Base-by-base conservation (phyloP, 2,888 invertebrate genomes). In the Drosophila formosana region DNA sequence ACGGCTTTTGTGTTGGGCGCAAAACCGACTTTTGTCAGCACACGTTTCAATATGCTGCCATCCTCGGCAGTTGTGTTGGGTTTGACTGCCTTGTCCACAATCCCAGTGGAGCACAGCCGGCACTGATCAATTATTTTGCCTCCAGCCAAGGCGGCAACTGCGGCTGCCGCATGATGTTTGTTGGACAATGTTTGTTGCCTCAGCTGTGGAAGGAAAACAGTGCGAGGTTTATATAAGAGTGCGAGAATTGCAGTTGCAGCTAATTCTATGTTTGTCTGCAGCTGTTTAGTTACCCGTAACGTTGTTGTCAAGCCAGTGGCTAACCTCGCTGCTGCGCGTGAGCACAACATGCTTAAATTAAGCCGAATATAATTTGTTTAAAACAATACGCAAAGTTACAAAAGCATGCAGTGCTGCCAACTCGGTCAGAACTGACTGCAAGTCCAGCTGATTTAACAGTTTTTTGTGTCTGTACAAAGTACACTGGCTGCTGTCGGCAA, bases 11-110 rank as follows among this genome's bases (percentile, higher is more conserved):
- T 92, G 50, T 93, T 93, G 62, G 94, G 94, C 90, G 94, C 93
- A 92, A 94, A 94, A 3, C 94, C 94, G 25, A 95, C 93, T 87
- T 94, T 94, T 80, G 94, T 94, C 89, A 95, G 93, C 65, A 95
- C 94, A 73, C 94, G 94, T 72, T 94, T 94, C 0, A 95, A 89
- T 83, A 94, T 93, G 58, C 94, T 92, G 41, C 93, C 93, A 72
- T 88, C 66, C 34, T 70, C 50, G 53, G 65, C 30, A 5, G 32
- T 37, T 37, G 37, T 37, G 37, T 11, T 60, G 50, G 66, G 62
- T 56, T 86, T 81, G 30, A 75, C 25, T 46, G 71, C 4, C 39
- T 85, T 82, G 25, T 77, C 73, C 4, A 88, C 79, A 0, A 88
- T 76, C 13, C 81, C 82, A 13, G 89, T 78, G 45, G 85, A 78